phyloP scores from a whole-genome alignment of 2,113 vertebrate species.

The Chamaetylas fuelleborni region DNA sequence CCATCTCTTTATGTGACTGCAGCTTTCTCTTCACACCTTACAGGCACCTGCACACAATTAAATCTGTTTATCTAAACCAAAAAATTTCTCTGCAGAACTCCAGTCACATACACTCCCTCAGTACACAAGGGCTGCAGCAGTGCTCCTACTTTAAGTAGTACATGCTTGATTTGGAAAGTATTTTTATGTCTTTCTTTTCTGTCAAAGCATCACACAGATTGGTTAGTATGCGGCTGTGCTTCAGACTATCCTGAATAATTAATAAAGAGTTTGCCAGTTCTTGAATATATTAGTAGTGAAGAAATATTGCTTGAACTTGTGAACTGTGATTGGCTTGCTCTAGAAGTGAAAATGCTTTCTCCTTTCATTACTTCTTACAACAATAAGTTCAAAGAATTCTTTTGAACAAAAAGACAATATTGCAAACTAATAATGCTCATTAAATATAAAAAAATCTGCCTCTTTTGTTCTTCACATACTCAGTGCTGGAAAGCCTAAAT shows the following conservation, averaged over 20 bases:
- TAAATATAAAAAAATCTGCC: conserved; percentile 10
- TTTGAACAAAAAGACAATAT: conserved; percentile 17
- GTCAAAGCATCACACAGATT: not conserved
- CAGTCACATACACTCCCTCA: not conserved
- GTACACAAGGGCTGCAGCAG: not conserved
- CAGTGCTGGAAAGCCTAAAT: not conserved
- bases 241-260: conserved; percentile 60
- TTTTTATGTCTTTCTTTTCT: not conserved
- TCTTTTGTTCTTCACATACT: conserved; percentile 1
- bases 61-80: not conserved
- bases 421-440: conserved; percentile 1
- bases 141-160: not conserved
- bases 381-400: not conserved
- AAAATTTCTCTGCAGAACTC: not conserved
- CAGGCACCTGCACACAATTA: accelerated
- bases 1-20: not conserved
- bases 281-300: conserved; percentile 36
- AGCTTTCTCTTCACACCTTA: not conserved
- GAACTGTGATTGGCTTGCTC: conserved; percentile 19
- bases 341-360: conserved; percentile 4
- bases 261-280: conserved; percentile 36
- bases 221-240: not conserved
- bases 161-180: not conserved
- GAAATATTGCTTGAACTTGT: conserved; percentile 53
- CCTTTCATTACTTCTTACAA: conserved; percentile 18